Base-by-base conservation (phyloP, 2,113 vertebrate species). In the Pandion haliaetus region DNA sequence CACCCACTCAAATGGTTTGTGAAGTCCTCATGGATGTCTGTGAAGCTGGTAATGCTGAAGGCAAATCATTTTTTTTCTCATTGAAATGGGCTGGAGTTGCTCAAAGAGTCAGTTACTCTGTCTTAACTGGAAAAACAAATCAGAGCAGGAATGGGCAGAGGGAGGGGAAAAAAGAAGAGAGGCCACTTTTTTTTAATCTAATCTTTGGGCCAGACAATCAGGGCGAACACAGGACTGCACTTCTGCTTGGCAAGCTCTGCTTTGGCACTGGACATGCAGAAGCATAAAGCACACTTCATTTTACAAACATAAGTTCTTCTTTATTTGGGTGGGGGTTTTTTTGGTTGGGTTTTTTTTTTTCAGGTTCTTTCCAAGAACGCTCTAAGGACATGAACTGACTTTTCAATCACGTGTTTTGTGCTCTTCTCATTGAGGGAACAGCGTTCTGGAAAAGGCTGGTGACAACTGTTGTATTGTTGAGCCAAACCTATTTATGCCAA, bases 351-450 rank as follows among this genome's bases (percentile, higher is more conserved):
- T 17, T 21, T 45, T 26, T 34, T n/a, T 32, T 23, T 9, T 2
- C 50, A 50, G 6, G 31, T 89, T 92, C 67, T 80, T 91, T 96
- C 86, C 57, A 93, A 95, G 94, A 95, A 95, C 26, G 20, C 73
- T 45, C 24, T 66, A 86, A 86, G 52, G 49, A 83, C 49, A 91
- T 17, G 38, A 92, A 70, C 21, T 17, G 76, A 67, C 65, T 88
- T 96, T 91, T 96, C 87, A 82, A 86, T 87, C 63, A 74, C 77
- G 88, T 70, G 50, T 76, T 96, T 86, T 73, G 25, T 63, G 57
- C 32, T 70, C 34, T 57, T 50, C 61, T 90, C 76, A 34, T 29
- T 24, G 77, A 96, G 38, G 29, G 38, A 93, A 78, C 65, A 87
- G 9, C 13, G 76, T 52, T 57, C 54, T 74, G 40, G 91, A 95